Conservation (phyloP, 1,140 invertebrate species). For the Drosophila arizonae region DNA sequence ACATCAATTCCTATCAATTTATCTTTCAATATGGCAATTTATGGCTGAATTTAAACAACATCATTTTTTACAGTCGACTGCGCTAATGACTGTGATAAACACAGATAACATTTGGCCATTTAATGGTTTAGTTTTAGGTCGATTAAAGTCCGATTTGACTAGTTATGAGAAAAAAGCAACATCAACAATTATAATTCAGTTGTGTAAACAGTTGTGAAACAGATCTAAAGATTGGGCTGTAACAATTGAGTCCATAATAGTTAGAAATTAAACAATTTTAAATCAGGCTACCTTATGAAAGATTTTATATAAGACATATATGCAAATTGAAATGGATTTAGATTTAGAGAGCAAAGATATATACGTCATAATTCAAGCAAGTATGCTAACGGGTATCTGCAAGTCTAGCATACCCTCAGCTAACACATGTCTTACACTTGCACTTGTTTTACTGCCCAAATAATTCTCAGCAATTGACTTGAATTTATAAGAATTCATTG, state of each 20-base stretch:
- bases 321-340: no score
- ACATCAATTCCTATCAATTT: neutral
- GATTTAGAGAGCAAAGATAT: no score
- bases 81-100: slow-evolving; percentile 8
- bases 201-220: neutral
- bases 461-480: slow-evolving; percentile 5
- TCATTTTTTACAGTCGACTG: slow-evolving; percentile 13
- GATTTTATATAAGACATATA: no score
- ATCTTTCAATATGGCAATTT: neutral
- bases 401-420: neutral
- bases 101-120: neutral
- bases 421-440: neutral
- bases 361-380: no score
- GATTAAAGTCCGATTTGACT: neutral
- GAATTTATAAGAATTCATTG: slow-evolving; percentile 31
- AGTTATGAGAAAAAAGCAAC: neutral
- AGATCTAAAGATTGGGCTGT: no score
- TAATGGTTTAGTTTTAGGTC: neutral
- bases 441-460: neutral
- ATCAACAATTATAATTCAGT: neutral
- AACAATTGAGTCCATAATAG: no score
- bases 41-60: slow-evolving; percentile 1
- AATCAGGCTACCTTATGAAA: no score
- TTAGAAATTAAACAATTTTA: no score
- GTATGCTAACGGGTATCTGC: neutral